These are phyloP conservation scores for Parotia lawesii DNA, from an alignment of 2,113 vertebrate genomes.

Conservation along the genomic window DNA sequence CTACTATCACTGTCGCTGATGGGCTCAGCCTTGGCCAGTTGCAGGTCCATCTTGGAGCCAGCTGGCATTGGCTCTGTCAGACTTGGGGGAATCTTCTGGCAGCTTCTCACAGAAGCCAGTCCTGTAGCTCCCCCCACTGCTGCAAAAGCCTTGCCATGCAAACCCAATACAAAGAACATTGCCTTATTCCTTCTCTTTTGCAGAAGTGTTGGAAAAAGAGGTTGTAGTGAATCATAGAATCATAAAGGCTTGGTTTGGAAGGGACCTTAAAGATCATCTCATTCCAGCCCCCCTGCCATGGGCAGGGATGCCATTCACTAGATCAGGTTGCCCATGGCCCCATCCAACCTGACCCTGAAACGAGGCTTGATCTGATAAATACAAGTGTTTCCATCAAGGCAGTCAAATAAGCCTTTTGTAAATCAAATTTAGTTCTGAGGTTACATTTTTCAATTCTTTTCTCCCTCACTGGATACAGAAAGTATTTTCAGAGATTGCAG, in stretches of 20 bases:
- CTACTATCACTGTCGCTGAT: rapidly evolving
- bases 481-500: neutral
- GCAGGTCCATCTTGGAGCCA: neutral
- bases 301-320: neutral
- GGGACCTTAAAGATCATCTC: neutral
- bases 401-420: neutral
- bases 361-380: neutral
- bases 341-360: neutral
- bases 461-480: neutral
- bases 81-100: neutral
- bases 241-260: neutral
- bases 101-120: neutral
- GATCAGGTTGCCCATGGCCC: neutral
- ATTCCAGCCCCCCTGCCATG: neutral
- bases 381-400: neutral
- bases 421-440: neutral
- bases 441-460: neutral
- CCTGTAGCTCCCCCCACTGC: neutral
- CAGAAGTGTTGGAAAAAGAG: neutral
- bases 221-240: neutral
- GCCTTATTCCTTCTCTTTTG: neutral
- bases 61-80: neutral
- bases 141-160: neutral
- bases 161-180: neutral
- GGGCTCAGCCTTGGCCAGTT: neutral